These are phyloP conservation scores for Drosophila kikkawai DNA, from an alignment of 1,140 invertebrate species.

Conservation along the genomic window DNA sequence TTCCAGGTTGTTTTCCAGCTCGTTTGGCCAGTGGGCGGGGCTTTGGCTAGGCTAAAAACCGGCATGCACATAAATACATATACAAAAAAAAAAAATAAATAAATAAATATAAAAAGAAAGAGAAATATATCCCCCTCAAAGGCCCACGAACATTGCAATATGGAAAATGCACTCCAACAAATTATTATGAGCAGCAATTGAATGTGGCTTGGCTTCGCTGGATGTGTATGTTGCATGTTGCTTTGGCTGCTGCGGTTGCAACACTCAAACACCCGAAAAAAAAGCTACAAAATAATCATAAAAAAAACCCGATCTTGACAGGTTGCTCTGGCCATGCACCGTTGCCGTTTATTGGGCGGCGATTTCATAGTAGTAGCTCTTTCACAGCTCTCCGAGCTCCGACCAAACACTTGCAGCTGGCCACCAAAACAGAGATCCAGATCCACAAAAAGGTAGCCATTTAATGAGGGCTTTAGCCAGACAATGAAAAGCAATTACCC, in stretches of 20 bases:
- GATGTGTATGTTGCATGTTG: constrained; percentile 38
- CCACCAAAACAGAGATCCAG: constrained; percentile 16
- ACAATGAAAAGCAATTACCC: constrained; percentile 1
- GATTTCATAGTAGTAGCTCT: constrained; percentile 22
- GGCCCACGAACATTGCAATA: constrained; percentile 65
- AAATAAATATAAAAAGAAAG: constrained; percentile 3
- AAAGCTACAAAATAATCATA: constrained; percentile 33
- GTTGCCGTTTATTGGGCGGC: constrained; percentile 45
- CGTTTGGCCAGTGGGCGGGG: constrained; percentile 36
- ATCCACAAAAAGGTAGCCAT: constrained; percentile 20
- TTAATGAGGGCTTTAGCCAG: constrained; percentile 9
- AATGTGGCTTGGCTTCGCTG: constrained; percentile 20
- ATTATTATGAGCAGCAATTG: constrained; percentile 74
- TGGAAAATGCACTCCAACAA: constrained; percentile 78
- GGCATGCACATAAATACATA: constrained; percentile 22
- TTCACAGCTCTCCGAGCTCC: background rate
- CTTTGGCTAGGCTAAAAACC: constrained; percentile 29
- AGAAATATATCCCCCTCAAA: constrained; percentile 25
- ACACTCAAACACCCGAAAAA: constrained; percentile 61
- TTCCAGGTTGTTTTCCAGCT: constrained; percentile 61
- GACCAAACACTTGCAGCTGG: constrained; percentile 37
- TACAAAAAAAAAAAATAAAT: background rate
- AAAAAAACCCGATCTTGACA: constrained; percentile 61
- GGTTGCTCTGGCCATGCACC: constrained; percentile 52
- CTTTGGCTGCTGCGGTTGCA: constrained; percentile 46